Percentiles rank a stretch among this genome's conserved stretches.
phyloP scores from a whole-genome alignment of 2,888 invertebrate genomes.

The Oscheius sp. region DNA sequence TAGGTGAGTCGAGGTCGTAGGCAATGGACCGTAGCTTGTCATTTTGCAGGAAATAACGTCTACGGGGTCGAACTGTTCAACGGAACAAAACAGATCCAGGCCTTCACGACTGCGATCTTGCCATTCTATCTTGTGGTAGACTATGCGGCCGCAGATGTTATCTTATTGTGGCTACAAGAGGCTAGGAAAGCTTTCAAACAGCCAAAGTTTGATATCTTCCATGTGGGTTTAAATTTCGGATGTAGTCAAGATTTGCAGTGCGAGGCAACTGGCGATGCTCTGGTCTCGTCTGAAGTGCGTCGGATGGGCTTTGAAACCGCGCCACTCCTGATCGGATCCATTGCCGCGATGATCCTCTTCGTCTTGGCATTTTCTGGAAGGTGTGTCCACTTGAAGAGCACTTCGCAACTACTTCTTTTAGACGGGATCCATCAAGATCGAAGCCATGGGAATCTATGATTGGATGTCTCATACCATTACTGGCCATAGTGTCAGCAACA shows the following conservation, averaged over 20 bases:
- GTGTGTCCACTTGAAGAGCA: not conserved
- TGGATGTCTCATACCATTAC: constrained; percentile 66
- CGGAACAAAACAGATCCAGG: constrained; percentile 42
- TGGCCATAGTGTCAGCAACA: constrained; percentile 59
- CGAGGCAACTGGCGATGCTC: constrained; percentile 68
- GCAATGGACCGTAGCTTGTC: constrained; percentile 18
- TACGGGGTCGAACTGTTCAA: constrained; percentile 61
- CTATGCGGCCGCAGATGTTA: constrained; percentile 48
- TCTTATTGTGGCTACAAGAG: constrained; percentile 59
- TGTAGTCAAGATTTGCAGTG: constrained; percentile 45
- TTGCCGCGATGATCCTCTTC: constrained; percentile 67
- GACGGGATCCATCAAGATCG: constrained; percentile 52
- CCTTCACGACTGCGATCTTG: constrained; percentile 66
- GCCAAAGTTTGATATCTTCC: constrained; percentile 49
- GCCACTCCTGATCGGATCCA: constrained; percentile 64
- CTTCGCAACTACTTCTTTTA: constrained; percentile 15
- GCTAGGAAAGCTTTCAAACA: constrained; percentile 58
- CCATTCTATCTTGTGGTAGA: constrained; percentile 64
- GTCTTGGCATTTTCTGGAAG: constrained; percentile 51
- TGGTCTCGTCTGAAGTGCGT: constrained; percentile 67
- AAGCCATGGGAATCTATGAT: constrained; percentile 67
- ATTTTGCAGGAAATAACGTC: constrained; percentile 66
- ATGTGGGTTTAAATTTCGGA: constrained; percentile 6
- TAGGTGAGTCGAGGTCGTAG: constrained; percentile 50
- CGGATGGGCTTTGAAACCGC: constrained; percentile 70